phyloP scores from a whole-genome alignment of 2,797 vertebrate species.

The Avahi laniger region DNA sequence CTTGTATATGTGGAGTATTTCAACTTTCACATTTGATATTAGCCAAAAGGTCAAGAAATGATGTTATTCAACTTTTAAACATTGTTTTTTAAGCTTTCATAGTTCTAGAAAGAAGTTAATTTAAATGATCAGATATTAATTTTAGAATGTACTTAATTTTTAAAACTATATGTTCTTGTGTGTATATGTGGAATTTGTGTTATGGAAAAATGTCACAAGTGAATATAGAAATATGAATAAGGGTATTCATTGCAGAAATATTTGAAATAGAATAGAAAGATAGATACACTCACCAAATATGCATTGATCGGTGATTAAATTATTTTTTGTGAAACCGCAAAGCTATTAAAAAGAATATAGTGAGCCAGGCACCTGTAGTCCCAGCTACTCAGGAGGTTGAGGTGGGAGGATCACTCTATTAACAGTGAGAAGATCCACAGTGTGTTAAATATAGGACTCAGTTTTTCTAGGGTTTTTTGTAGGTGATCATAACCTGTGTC shows the following conservation, averaged over 20 bases:
- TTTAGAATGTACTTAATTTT: conserved; percentile 22
- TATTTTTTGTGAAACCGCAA: neutral
- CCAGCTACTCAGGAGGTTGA: neutral
- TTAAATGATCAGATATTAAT: conserved; percentile 20
- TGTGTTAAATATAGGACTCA: neutral
- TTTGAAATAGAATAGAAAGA: conserved; percentile 5
- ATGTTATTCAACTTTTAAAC: conserved; percentile 38
- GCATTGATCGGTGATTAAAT: neutral
- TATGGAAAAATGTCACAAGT: neutral
- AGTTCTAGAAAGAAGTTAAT: conserved; percentile 45
- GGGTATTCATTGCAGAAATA: neutral
- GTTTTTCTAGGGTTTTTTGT: neutral
- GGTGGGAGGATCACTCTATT: neutral
- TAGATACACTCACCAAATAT: neutral
- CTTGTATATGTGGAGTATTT: neutral
- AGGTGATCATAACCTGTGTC: neutral
- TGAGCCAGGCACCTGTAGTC: neutral
- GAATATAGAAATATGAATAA: neutral
- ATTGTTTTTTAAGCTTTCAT: conserved; percentile 32
- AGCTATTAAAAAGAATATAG: conserved; percentile 4
- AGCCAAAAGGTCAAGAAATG: neutral
- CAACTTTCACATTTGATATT: neutral
- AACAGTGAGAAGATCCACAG: neutral
- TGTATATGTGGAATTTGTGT: neutral
- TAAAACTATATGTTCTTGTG: neutral